Evolutionary conservation across 2,888 invertebrate genomes (phyloP).

Genomic region (Gastracanthus pulcherrimus): DNA sequence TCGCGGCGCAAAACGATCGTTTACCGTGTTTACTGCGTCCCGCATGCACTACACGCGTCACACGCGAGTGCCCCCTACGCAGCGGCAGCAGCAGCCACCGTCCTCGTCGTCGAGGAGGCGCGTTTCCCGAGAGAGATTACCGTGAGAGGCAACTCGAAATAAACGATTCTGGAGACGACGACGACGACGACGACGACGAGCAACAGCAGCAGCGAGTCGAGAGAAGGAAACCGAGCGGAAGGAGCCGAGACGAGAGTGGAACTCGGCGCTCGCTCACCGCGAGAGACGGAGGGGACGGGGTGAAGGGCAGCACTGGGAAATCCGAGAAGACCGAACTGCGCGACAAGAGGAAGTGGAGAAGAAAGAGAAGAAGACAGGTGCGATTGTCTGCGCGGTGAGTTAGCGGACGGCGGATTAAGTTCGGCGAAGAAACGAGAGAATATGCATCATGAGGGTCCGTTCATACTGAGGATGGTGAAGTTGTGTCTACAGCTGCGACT

Average conservation of each 20-base stretch:
- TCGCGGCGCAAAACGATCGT: slow-evolving; percentile 26
- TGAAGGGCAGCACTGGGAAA: background rate
- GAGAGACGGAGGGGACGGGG: background rate
- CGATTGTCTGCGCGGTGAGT: background rate
- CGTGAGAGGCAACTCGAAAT: slow-evolving; percentile 59
- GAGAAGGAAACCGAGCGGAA: slow-evolving; percentile 57
- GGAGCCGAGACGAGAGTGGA: slow-evolving; percentile 55
- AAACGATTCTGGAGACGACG: slow-evolving; percentile 57
- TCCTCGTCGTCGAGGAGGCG: no score
- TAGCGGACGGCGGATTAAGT: background rate
- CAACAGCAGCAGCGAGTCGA: background rate
- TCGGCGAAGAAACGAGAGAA: no score
- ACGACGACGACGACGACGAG: slow-evolving; percentile 21
- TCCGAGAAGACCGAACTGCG: background rate
- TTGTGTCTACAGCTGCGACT: no score
- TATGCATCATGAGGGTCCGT: no score
- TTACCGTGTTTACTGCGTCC: slow-evolving; percentile 34
- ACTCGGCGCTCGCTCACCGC: background rate
- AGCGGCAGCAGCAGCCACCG: no score
- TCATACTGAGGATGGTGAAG: no score
- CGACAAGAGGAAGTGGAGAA: background rate
- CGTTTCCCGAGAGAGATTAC: slow-evolving; percentile 59
- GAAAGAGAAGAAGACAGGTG: background rate
- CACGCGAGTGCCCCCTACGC: background rate
- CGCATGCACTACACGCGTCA: slow-evolving; percentile 42